Evolutionary conservation across 1,140 invertebrate species (phyloP).

Genomic region (Drosophila azteca): DNA sequence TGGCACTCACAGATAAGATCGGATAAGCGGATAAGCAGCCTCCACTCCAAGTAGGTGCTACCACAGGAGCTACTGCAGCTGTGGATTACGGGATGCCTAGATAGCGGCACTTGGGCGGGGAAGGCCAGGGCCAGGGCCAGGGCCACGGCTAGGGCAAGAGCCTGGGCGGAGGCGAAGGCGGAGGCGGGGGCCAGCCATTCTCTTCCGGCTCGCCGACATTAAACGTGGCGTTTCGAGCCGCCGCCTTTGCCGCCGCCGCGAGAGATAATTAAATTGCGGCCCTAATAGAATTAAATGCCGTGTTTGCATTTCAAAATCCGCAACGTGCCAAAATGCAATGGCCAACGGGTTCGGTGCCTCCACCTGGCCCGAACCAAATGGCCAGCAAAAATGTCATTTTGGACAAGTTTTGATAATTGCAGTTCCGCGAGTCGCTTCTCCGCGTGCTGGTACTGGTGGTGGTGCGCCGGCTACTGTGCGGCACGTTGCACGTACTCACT

Average conservation of each 20-base stretch:
- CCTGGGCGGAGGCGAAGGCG: background rate
- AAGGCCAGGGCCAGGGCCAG: background rate
- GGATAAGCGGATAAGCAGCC: slow-evolving; percentile 39
- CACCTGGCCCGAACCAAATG: slow-evolving; percentile 12
- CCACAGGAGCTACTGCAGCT: slow-evolving; percentile 33
- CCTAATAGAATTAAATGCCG: slow-evolving; percentile 81
- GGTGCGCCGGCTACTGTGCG: slow-evolving; percentile 55
- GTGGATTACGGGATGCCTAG: slow-evolving; percentile 29
- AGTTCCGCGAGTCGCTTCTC: slow-evolving; percentile 39
- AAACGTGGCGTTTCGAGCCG: slow-evolving; percentile 60
- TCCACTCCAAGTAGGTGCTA: slow-evolving; percentile 52
- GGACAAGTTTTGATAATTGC: slow-evolving; percentile 82
- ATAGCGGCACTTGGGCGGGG: slow-evolving; percentile 26
- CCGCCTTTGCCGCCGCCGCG: slow-evolving; percentile 45
- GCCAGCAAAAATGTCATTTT: slow-evolving; percentile 70
- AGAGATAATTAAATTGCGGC: slow-evolving; percentile 79
- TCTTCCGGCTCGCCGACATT: slow-evolving; percentile 67
- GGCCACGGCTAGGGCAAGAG: too few species aligned
- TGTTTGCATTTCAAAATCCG: slow-evolving; percentile 82
- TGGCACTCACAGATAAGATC: slow-evolving; percentile 69
- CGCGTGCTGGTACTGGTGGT: slow-evolving; percentile 27
- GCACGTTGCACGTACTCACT: slow-evolving; percentile 53
- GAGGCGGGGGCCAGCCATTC: slow-evolving; percentile 3
- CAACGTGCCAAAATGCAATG: slow-evolving; percentile 68
- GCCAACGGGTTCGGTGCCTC: slow-evolving; percentile 43